These are phyloP conservation scores for Grammomys dolichurus DNA, from an alignment of 2,113 vertebrate species.

Conservation along the genomic window DNA sequence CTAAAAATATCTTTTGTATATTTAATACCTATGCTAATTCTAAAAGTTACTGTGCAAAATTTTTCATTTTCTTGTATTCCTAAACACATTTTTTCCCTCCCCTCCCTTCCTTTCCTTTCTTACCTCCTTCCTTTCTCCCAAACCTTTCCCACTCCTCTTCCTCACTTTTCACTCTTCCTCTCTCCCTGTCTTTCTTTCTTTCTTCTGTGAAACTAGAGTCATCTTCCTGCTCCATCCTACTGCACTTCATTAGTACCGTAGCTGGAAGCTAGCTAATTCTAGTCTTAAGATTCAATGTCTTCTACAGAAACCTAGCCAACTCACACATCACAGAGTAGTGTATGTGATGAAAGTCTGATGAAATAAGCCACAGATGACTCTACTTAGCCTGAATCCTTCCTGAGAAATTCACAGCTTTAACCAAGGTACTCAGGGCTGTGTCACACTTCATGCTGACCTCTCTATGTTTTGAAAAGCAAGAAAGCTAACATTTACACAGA, in stretches of 20 bases:
- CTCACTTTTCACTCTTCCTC: too few species aligned
- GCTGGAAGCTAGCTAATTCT: neutral
- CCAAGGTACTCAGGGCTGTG: neutral
- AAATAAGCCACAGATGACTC: neutral
- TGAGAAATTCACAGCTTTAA: neutral
- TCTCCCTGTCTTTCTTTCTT: too few species aligned
- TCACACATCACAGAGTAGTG: neutral
- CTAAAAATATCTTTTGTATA: neutral
- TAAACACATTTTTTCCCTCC: neutral
- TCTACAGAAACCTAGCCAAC: conserved; percentile 22
- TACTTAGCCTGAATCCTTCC: neutral
- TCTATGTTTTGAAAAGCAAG: neutral
- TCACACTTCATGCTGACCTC: neutral
- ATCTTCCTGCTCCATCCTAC: neutral
- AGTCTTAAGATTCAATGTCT: conserved; percentile 4
- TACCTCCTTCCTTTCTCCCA: neutral
- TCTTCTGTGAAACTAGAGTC: neutral
- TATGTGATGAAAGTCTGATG: neutral
- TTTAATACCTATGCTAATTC: neutral
- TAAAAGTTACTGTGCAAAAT: neutral
- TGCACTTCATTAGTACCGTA: neutral
- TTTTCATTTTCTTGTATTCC: neutral
- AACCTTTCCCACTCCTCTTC: neutral
- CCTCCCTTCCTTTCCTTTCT: neutral
- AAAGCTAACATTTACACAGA: neutral